phyloP scores from a whole-genome alignment of 2,113 vertebrate genomes.

The Sylvicapra grimmia region DNA sequence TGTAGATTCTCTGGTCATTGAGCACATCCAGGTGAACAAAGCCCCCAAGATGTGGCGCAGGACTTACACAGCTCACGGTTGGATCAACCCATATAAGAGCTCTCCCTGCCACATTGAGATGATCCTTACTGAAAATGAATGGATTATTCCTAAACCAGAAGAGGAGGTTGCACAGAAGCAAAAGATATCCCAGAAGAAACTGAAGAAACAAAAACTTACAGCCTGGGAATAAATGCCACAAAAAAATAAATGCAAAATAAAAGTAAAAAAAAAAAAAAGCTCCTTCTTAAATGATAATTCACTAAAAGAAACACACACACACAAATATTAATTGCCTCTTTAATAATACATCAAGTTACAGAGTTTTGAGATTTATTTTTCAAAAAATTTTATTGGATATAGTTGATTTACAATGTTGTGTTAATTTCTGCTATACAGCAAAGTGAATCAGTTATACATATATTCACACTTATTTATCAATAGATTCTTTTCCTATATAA shows the following conservation, averaged over 20 bases:
- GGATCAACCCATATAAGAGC: not conserved
- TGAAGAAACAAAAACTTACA: not conserved
- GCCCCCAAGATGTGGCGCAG: not conserved
- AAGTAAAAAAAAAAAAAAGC: not conserved
- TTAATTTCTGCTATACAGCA: not conserved
- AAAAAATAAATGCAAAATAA: not conserved
- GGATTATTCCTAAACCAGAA: not conserved
- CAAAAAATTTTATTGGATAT: not conserved
- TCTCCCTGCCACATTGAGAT: not conserved
- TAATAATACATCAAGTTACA: conserved; percentile 41
- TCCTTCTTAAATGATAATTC: conserved; percentile 8
- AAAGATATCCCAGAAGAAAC: not conserved
- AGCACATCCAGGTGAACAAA: not conserved
- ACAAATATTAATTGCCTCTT: conserved; percentile 26
- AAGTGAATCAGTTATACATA: not conserved
- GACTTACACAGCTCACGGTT: not conserved
- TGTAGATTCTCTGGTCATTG: not conserved
- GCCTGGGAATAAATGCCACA: not conserved
- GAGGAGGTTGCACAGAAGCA: not conserved
- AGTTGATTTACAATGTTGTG: not conserved
- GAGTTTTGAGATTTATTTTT: not conserved
- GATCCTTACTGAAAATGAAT: not conserved
- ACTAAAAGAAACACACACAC: not conserved
- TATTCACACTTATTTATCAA: not conserved
- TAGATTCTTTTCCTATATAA: not conserved